Conservation (phyloP, 2,797 vertebrate species). For the Xiphorhynchus erythropygius region DNA sequence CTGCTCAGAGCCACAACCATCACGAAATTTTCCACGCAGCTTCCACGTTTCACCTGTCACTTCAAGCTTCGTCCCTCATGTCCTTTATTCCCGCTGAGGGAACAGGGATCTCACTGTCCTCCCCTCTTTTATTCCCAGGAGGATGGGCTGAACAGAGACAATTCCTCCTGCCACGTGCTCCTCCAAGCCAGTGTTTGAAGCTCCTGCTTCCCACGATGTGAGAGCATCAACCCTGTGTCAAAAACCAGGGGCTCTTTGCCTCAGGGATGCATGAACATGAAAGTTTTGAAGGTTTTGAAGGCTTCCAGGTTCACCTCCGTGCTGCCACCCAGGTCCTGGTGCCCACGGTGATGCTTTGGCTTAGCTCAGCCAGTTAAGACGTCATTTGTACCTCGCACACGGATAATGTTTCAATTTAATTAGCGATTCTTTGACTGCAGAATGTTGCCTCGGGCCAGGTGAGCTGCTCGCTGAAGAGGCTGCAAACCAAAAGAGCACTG, state of each 20-base stretch:
- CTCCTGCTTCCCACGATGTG: fast-evolving
- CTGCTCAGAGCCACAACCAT: neutral
- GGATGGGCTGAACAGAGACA: neutral
- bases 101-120: neutral
- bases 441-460: neutral
- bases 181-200: neutral
- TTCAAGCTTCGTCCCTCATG: neutral
- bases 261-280: neutral
- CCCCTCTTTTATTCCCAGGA: neutral
- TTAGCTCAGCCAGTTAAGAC: neutral
- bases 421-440: neutral
- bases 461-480: neutral
- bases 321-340: neutral
- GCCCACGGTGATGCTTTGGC: neutral
- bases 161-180: neutral
- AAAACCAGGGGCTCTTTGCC: neutral
- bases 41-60: neutral
- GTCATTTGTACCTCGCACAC: neutral
- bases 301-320: neutral
- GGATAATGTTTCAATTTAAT: neutral
- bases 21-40: neutral
- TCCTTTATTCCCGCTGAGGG: neutral
- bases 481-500: neutral
- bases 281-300: neutral
- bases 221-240: neutral